Evolutionary conservation across 2,888 invertebrate genomes (phyloP).

Genomic region (Mimachlamys varia): DNA sequence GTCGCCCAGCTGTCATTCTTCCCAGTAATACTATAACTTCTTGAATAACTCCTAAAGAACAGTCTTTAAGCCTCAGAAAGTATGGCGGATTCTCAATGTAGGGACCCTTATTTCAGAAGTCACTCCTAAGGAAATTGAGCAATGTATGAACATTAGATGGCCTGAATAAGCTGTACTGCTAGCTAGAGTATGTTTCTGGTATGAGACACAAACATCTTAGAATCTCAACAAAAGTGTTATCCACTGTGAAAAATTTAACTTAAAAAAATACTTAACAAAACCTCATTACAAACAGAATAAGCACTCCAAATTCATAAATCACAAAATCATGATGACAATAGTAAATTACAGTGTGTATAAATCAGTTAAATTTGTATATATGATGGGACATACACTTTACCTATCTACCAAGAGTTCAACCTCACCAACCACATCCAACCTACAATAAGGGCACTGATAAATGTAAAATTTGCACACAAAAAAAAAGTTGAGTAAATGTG

Average conservation of each 20-base stretch:
- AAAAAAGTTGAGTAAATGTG: neutral
- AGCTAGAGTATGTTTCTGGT: neutral
- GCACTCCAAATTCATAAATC: slow-evolving; percentile 11
- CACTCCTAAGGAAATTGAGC: neutral
- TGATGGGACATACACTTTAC: neutral
- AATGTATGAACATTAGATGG: neutral
- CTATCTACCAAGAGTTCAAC: neutral
- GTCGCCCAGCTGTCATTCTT: no score
- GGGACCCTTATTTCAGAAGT: neutral
- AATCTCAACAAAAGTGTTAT: neutral
- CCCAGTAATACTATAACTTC: no score
- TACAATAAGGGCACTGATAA: neutral
- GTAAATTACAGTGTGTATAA: neutral
- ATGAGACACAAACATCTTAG: no score
- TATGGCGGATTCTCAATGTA: no score
- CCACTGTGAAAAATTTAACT: neutral
- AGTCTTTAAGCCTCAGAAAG: no score
- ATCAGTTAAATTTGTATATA: neutral
- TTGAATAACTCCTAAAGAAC: no score
- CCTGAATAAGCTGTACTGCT: neutral
- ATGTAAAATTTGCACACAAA: neutral
- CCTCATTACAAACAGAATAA: neutral
- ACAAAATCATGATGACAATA: neutral
- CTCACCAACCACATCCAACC: neutral
- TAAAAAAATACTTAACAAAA: neutral